Evolutionary conservation across 2,888 invertebrate species (phyloP).

Genomic region (Parascotia fuliginaria): DNA sequence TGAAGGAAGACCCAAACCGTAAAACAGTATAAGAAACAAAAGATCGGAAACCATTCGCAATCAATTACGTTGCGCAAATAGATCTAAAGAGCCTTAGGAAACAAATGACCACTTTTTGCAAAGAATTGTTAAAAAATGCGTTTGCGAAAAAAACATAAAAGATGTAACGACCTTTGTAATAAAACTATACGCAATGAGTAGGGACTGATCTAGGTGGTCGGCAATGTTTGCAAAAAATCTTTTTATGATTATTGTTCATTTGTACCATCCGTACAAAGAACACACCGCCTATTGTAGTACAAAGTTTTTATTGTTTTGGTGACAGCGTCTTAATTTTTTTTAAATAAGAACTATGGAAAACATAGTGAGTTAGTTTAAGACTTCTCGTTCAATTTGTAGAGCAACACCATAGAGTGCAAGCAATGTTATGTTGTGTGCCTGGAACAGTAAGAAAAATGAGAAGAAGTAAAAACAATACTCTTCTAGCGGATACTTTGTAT

Average conservation of each 20-base stretch:
- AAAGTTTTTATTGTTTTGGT: conserved; percentile 24
- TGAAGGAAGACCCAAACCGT: conserved; percentile 20
- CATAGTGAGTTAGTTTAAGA: too few species aligned
- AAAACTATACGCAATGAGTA: conserved; percentile 44
- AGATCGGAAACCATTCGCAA: conserved; percentile 43
- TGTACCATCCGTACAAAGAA: conserved; percentile 51
- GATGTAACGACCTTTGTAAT: conserved; percentile 47
- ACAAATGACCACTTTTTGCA: conserved; percentile 71
- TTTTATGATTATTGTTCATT: conserved; percentile 49
- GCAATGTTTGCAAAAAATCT: conserved; percentile 48
- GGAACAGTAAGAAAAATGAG: too few species aligned
- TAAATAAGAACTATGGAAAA: conserved; percentile 5
- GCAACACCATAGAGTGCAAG: too few species aligned
- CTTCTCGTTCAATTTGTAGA: too few species aligned
- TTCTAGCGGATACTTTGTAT: too few species aligned
- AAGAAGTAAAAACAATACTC: too few species aligned
- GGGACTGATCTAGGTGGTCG: conserved; percentile 57
- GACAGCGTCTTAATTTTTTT: conserved; percentile 26
- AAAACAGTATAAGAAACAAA: conserved; percentile 42
- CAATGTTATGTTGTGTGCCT: too few species aligned
- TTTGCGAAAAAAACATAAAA: conserved; percentile 46
- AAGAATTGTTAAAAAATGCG: conserved; percentile 60
- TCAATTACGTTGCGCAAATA: conserved; percentile 65
- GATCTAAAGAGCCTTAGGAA: conserved; percentile 49
- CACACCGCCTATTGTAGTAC: conserved; percentile 45